Evolutionary conservation across 2,797 vertebrate species (phyloP).

Genomic region (Acanthornis magna): DNA sequence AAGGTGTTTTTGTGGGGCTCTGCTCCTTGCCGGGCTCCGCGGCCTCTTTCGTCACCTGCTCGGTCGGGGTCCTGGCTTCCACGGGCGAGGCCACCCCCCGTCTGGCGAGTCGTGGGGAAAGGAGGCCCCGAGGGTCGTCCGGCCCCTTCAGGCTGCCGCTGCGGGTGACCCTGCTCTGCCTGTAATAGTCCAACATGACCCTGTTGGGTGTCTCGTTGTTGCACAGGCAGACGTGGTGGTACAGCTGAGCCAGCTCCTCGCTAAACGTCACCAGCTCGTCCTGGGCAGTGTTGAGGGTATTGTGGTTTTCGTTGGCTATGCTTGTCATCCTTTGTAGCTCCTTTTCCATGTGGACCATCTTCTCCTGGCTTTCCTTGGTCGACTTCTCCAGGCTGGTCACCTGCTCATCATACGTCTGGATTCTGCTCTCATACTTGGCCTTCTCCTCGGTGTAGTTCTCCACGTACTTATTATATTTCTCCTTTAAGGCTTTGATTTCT

Average conservation of each 20-base stretch:
- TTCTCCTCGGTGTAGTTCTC: slow-evolving; percentile 88
- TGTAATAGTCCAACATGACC: slow-evolving; percentile 98
- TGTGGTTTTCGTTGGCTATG: slow-evolving; percentile 88
- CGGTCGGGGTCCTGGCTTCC: slow-evolving; percentile 79
- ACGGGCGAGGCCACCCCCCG: slow-evolving; percentile 82
- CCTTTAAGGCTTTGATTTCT: slow-evolving; percentile 95
- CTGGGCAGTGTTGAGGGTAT: slow-evolving; percentile 91
- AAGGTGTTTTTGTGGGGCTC: slow-evolving; percentile 83
- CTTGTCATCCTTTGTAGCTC: slow-evolving; percentile 83
- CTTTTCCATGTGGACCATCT: slow-evolving; percentile 84
- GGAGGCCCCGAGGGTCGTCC: slow-evolving; percentile 88
- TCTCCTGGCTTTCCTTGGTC: slow-evolving; percentile 84
- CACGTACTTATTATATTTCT: slow-evolving; percentile 92
- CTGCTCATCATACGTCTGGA: slow-evolving; percentile 83
- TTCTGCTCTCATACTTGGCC: slow-evolving; percentile 82
- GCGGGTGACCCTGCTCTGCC: slow-evolving; percentile 92
- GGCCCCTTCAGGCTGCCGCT: slow-evolving; percentile 92
- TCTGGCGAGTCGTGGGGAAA: slow-evolving; percentile 89
- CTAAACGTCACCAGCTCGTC: slow-evolving; percentile 97
- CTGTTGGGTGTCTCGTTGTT: slow-evolving; percentile 98
- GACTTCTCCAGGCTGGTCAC: slow-evolving; percentile 84
- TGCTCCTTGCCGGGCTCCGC: slow-evolving; percentile 75
- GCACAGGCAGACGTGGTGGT: slow-evolving; percentile 97
- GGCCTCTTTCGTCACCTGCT: slow-evolving; percentile 85
- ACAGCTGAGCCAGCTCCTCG: slow-evolving; percentile 96